phyloP scores from a whole-genome alignment of 1,140 invertebrate genomes.

The Muscidifurax raptorellus region DNA sequence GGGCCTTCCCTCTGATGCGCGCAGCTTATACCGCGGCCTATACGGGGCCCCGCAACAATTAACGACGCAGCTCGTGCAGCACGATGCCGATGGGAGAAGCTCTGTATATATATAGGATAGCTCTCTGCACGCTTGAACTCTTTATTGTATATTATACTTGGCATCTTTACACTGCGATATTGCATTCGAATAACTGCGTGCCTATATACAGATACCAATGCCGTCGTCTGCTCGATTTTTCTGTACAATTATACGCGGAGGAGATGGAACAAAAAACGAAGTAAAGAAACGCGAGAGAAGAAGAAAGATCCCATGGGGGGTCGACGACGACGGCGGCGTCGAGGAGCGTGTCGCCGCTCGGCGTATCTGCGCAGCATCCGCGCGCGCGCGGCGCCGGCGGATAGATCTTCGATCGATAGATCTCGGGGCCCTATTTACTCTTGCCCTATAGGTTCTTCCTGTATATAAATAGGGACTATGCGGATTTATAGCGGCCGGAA shows the following conservation, averaged over 20 bases:
- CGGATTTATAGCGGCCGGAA: slow-evolving; percentile 49
- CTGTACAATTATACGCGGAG: no score
- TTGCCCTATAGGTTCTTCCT: slow-evolving; percentile 20
- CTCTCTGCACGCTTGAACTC: no score
- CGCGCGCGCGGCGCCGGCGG: slow-evolving; percentile 1
- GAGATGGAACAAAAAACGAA: no score
- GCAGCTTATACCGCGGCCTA: background rate
- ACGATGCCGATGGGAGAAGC: background rate
- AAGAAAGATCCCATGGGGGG: slow-evolving; percentile 15
- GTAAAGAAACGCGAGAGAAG: background rate
- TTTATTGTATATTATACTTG: no score
- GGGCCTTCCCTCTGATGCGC: no score
- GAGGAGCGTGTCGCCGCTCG: slow-evolving; percentile 50
- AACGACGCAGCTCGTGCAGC: slow-evolving; percentile 15
- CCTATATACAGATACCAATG: no score
- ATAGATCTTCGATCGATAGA: slow-evolving; percentile 49
- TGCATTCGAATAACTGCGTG: no score
- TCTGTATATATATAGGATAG: no score
- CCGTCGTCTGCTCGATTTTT: no score
- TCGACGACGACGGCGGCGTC: slow-evolving; percentile 14
- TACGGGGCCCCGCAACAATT: slow-evolving; percentile 32
- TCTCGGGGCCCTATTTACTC: slow-evolving; percentile 49
- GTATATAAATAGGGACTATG: background rate
- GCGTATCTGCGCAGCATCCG: slow-evolving; percentile 21
- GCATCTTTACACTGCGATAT: no score